Percentiles rank a stretch among this genome's conserved stretches.
Conservation (phyloP, 2,888 invertebrate species). For the Cataglyphis altisquamis region DNA sequence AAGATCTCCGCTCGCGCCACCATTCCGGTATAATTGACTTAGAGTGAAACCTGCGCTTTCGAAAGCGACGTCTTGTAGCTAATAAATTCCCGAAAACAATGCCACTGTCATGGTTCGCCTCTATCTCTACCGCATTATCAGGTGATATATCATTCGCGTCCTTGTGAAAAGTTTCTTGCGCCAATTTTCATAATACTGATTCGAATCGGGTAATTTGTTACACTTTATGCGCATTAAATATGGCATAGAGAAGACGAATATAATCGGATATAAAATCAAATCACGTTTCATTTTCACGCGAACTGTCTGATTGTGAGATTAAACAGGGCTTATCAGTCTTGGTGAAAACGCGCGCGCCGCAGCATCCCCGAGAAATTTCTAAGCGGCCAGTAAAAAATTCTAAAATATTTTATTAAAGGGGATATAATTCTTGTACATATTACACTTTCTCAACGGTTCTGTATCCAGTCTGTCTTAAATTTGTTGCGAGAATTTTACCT, state of each 20-base stretch:
- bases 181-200: neutral
- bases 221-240: neutral
- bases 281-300: constrained; percentile 9
- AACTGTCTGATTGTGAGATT: neutral
- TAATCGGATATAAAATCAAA: neutral
- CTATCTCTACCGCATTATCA: constrained; percentile 41
- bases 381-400: constrained; percentile 6
- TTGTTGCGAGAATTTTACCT: constrained; percentile 41
- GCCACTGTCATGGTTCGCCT: constrained; percentile 65
- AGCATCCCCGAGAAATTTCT: neutral
- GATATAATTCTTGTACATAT: constrained; percentile 20
- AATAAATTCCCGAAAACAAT: constrained; percentile 73
- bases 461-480: constrained; percentile 34
- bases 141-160: constrained; percentile 11
- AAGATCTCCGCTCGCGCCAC: constrained; percentile 69
- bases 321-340: constrained; percentile 17
- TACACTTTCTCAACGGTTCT: constrained; percentile 4
- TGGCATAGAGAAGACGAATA: neutral
- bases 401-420: neutral
- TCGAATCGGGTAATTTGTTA: constrained; percentile 2
- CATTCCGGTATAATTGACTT: constrained; percentile 77
- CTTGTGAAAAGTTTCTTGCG: constrained; percentile 27
- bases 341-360: constrained; percentile 28
- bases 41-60: constrained; percentile 80
- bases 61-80: constrained; percentile 60